phyloP scores from a whole-genome alignment of 2,888 invertebrate species.

The Lithophane ornitopus region DNA sequence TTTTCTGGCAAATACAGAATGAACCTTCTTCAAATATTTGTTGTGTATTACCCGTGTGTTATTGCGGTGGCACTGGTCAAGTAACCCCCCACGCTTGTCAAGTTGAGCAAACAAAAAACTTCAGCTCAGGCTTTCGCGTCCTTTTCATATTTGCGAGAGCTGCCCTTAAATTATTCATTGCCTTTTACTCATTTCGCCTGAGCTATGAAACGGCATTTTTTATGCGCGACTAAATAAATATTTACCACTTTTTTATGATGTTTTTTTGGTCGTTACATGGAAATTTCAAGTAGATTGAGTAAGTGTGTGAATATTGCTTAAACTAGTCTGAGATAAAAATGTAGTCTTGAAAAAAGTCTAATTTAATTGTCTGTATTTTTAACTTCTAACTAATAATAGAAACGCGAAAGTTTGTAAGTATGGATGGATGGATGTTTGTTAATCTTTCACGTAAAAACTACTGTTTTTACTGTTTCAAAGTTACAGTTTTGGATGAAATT shows the following conservation, averaged over 20 bases:
- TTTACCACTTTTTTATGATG: constrained; percentile 37
- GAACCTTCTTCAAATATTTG: constrained; percentile 1
- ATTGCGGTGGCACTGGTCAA: constrained; percentile 41
- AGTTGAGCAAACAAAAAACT: constrained; percentile 54
- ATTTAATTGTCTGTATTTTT: too few relatives aligned
- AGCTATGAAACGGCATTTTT: constrained; percentile 48
- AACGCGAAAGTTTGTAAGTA: too few relatives aligned
- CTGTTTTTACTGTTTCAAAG: too few relatives aligned
- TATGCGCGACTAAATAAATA: constrained; percentile 55
- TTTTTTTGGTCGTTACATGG: constrained; percentile 22
- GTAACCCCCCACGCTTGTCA: constrained; percentile 37
- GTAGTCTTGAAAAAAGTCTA: not conserved
- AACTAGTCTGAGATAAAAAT: constrained; percentile 3
- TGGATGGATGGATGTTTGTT: too few relatives aligned
- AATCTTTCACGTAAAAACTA: too few relatives aligned
- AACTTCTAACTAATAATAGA: too few relatives aligned
- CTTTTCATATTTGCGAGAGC: constrained; percentile 39
- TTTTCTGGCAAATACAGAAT: not conserved
- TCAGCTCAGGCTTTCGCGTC: constrained; percentile 9
- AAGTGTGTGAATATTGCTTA: not conserved
- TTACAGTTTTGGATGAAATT: too few relatives aligned
- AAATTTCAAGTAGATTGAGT: constrained; percentile 24
- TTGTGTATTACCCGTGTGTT: not conserved
- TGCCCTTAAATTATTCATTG: constrained; percentile 56
- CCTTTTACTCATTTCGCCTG: constrained; percentile 54